Base-by-base conservation (phyloP, 2,888 invertebrate species). In the Drosophila robusta region DNA sequence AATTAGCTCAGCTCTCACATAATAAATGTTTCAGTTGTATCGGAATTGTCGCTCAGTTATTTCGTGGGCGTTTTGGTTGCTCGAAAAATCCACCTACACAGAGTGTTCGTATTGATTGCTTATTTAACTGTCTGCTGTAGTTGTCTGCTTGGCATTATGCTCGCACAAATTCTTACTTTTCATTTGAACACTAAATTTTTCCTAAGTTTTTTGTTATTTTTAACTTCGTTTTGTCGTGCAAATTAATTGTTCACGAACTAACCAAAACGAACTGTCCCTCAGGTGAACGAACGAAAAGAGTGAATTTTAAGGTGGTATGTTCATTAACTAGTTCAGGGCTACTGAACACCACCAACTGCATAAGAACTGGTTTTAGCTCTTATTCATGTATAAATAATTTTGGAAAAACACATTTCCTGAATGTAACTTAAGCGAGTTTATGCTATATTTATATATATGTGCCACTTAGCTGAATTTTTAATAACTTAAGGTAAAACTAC, bases 181-280 rank as follows among this genome's bases (percentile, higher is more conserved):
- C 76, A 76, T 76, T 76, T 62, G 65, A 63, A 70, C 52, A 73
- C 58, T 45, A 29, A 72, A 55, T 58, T 69, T 69, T 62, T 57
- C n/a, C 39, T 57, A 57, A 61, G 29, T 56, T 70, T 63, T 32
- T 26, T 68, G 60, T 70, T 70, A 75, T 71, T 56, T 60, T 67
- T 52, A 61, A 70, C 55, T 77, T 73, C 58, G 62, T 76, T 68
- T 67, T 60, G 72, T 73, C 57, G 69, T 69, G 75, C 64, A 77
- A 73, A 60, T 73, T 63, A 60, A 38, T 44, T 73, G 72, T 75
- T 73, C 73, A 69, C 69, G 75, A 71, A 64, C 52, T 9, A 65
- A 58, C 38, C 38, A 54, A 58, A 64, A 64, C 44, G 57, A 58
- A 64, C 56, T 62, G 51, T 36, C 9, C n/a, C 22, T 42, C 41